Percentiles rank a stretch among this genome's conserved stretches.
Evolutionary conservation across 2,113 vertebrate species (phyloP).

Genomic region (Limanda limanda): DNA sequence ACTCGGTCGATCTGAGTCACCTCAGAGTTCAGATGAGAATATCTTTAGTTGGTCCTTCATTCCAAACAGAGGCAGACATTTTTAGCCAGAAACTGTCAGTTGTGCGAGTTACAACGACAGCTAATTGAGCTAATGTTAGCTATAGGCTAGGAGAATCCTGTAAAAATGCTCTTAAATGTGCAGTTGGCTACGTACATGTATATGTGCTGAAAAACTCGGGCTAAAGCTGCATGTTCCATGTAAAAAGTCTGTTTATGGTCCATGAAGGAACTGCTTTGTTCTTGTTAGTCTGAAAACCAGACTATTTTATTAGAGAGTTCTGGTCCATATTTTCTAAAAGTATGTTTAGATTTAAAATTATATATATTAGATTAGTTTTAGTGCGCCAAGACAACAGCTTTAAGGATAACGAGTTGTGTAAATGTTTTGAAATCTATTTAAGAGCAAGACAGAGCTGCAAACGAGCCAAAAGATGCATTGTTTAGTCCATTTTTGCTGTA

Average conservation of each 20-base stretch:
- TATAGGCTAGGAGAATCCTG: background rate
- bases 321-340: background rate
- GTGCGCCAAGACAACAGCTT: no score
- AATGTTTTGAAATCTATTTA: no score
- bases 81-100: background rate
- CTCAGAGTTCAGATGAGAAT: constrained; percentile 74
- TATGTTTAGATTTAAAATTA: no score
- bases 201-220: background rate
- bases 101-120: background rate
- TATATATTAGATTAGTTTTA: no score
- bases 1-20: constrained; percentile 50
- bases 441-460: no score
- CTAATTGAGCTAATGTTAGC: background rate
- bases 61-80: background rate
- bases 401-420: no score
- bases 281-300: background rate
- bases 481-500: no score
- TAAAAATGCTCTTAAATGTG: background rate
- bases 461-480: no score
- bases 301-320: background rate
- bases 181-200: no score
- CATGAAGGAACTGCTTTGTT: background rate
- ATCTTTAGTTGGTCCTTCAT: constrained; percentile 6
- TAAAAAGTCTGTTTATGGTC: background rate
- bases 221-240: background rate